phyloP scores from a whole-genome alignment of 2,888 invertebrate species.

The Drosophila borborema region DNA sequence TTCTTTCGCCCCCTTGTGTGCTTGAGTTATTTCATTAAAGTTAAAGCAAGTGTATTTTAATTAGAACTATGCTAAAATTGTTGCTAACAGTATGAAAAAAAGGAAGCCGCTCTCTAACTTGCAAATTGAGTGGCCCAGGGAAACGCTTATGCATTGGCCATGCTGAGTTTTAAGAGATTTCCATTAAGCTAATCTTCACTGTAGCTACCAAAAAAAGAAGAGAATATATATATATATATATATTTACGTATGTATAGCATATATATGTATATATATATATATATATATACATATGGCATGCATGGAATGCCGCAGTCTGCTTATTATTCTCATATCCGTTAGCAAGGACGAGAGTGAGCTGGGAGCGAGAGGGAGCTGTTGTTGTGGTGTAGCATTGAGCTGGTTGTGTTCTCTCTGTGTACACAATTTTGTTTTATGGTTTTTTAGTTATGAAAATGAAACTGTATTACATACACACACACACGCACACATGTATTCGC shows the following conservation, averaged over 20 bases:
- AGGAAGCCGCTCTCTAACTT: not conserved
- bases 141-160: conserved; percentile 17
- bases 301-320: conserved; percentile 40
- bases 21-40: conserved; percentile 6
- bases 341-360: not conserved
- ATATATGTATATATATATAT: conserved; percentile 2
- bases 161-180: conserved; percentile 42
- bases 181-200: conserved; percentile 67
- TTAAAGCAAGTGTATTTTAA: conserved; percentile 3
- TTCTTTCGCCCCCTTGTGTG: not conserved
- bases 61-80: conserved; percentile 1
- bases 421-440: conserved; percentile 79
- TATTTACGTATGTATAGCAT: no score
- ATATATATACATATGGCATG: conserved; percentile 15
- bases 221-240: no score
- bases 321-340: conserved; percentile 55
- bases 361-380: not conserved
- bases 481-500: conserved; percentile 4
- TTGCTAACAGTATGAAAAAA: not conserved
- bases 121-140: not conserved
- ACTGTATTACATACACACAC: conserved; percentile 63
- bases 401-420: conserved; percentile 54
- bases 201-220: conserved; percentile 15
- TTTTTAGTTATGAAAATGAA: conserved; percentile 80
- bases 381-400: conserved; percentile 15